phyloP scores from a whole-genome alignment of 1,140 invertebrate genomes.

The Zaprionus camerounensis region DNA sequence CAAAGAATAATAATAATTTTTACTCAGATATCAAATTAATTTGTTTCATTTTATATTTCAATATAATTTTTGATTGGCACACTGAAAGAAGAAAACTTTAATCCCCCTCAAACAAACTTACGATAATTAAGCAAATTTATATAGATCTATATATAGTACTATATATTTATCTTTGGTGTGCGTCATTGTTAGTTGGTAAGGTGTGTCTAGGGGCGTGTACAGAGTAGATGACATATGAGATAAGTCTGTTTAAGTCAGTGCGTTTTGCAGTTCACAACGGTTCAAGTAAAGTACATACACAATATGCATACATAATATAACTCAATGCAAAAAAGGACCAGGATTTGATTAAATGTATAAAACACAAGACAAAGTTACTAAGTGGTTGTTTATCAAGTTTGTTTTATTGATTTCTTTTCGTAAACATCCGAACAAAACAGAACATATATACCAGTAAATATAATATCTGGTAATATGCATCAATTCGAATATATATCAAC shows the following conservation, averaged over 20 bases:
- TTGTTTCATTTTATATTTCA: conserved; percentile 28
- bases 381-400: conserved; percentile 10
- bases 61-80: conserved; percentile 13
- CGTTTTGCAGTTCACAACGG: conserved; percentile 26
- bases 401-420: conserved; percentile 43
- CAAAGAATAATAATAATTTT: conserved; percentile 30
- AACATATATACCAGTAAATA: conserved; percentile 37
- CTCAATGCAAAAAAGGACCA: conserved; percentile 54
- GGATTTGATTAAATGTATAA: conserved; percentile 75
- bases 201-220: conserved; percentile 35
- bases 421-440: conserved; percentile 20
- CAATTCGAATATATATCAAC: conserved; percentile 62
- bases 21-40: conserved; percentile 57
- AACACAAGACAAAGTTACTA: conserved; percentile 9
- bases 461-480: conserved; percentile 57
- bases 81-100: background rate
- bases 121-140: conserved; percentile 17
- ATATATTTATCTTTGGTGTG: conserved; percentile 47
- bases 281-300: conserved; percentile 29
- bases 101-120: conserved; percentile 13
- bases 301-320: conserved; percentile 8
- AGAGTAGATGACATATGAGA: conserved; percentile 32
- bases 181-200: conserved; percentile 65
- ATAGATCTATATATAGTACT: conserved; percentile 6
- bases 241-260: conserved; percentile 43